These are phyloP conservation scores for Kradibia gibbosae DNA, from an alignment of 1,140 invertebrate species.

Conservation along the genomic window DNA sequence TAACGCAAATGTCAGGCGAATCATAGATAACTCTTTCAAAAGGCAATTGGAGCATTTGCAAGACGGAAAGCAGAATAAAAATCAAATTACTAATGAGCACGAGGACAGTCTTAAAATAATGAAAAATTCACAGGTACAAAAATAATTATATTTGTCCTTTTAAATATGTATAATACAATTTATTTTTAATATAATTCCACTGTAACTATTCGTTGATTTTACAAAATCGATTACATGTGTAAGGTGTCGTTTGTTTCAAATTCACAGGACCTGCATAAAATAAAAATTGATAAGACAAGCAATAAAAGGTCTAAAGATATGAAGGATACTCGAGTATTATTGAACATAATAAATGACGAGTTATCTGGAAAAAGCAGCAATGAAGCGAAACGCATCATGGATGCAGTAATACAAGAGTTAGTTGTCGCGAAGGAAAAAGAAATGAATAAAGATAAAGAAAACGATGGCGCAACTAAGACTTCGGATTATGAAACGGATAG, in stretches of 20 bases:
- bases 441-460: constrained; percentile 64
- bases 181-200: too few species aligned
- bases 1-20: constrained; percentile 58
- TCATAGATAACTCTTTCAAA: constrained; percentile 70
- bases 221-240: not conserved
- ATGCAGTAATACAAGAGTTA: constrained; percentile 73
- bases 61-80: constrained; percentile 46
- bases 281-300: not conserved
- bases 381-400: constrained; percentile 68
- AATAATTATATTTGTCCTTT: not conserved
- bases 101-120: not conserved
- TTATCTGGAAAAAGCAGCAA: constrained; percentile 60
- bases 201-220: not conserved
- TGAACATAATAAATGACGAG: constrained; percentile 68
- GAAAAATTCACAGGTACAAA: not conserved
- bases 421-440: constrained; percentile 66
- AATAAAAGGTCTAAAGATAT: not conserved
- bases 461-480: constrained; percentile 43
- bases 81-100: not conserved
- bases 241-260: not conserved
- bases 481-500: constrained; percentile 84
- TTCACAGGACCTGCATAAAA: not conserved
- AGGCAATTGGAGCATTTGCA: constrained; percentile 65
- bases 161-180: not conserved
- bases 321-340: constrained; percentile 48